Percentiles rank a stretch among this genome's conserved stretches.
phyloP scores from a whole-genome alignment of 2,113 vertebrate genomes.

The Lagenorhynchus albirostris region DNA sequence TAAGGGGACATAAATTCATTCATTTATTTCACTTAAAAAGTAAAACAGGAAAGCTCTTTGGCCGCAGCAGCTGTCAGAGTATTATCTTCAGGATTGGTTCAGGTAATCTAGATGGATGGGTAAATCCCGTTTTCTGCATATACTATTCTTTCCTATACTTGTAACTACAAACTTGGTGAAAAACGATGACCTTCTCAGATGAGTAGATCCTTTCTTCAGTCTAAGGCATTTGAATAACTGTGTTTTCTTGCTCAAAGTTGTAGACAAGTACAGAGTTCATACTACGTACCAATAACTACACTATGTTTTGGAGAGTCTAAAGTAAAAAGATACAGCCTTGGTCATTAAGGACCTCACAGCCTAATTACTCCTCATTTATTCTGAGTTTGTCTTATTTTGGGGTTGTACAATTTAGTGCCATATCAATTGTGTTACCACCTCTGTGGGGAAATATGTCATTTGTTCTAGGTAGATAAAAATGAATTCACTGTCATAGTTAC shows the following conservation, averaged over 20 bases:
- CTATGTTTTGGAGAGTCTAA: not conserved
- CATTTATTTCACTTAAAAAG: not conserved
- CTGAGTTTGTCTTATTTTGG: not conserved
- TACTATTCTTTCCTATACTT: not conserved
- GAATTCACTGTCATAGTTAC: conserved; percentile 14
- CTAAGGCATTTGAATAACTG: not conserved
- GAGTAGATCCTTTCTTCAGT: not conserved
- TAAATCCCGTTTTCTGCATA: not conserved
- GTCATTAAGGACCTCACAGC: not conserved
- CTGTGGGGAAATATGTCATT: not conserved
- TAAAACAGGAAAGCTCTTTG: not conserved
- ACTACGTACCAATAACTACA: not conserved
- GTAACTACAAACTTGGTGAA: not conserved
- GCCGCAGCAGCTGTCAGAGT: not conserved
- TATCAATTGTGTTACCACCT: not conserved
- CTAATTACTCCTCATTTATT: conserved; percentile 23
- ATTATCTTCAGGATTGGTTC: not conserved
- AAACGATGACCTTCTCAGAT: not conserved
- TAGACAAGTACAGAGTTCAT: not conserved
- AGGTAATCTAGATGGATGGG: not conserved
- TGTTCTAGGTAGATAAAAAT: conserved; percentile 28
- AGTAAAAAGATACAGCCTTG: not conserved
- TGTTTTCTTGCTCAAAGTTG: not conserved
- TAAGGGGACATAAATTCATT: not conserved
- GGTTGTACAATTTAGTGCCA: not conserved